Evolutionary conservation across 2,888 invertebrate species (phyloP), one percentile per base, ranked within the genome.

Genomic region (Papilio protenor): DNA sequence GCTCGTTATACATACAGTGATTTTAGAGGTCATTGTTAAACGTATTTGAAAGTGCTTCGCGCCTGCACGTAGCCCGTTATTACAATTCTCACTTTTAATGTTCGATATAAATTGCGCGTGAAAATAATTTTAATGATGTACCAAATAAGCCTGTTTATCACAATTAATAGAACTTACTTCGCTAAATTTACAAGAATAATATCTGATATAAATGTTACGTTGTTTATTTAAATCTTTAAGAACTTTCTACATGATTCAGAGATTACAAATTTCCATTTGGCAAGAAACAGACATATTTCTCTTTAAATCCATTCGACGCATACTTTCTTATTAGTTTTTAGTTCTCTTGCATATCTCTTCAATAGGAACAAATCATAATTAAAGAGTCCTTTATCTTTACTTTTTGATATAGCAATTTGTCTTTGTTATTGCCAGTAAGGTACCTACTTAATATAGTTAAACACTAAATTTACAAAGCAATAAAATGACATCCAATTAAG

Each of bases 21-120:
- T 87, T 93, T 92, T 93, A 89, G 91, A 94, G 94, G 93, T 92
- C 93, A 83, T 84, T 81, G 83, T 82, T 83, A 88, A 85, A 84
- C 82, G 85, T 83, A 87, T 91, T 93, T 88, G 93, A 94, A 94
- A 94, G 94, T 93, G 85, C 84, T 82, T 82, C 87, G 85, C 83
- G 83, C 81, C 78, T 79, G 83, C 88, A 89, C 88, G 90, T 87
- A 85, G 83, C 72, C 77, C 83, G 83, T 83, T 83, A 89, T 89
- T 89, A 87, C 81, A 82, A 88, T 87, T 88, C 86, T 86, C 82
- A 85, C 85, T 87, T 81, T 79, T 83, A 79, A 79, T 83, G 82
- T 78, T 71, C 75, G 57, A 75, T 78, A 75, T 75, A 81, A 79
- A 80, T 80, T 78, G 76, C 27, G 52, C 71, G 76, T 77, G 74